These are phyloP conservation scores for Rhinogobius similis DNA, from an alignment of 2,113 vertebrate species.

Conservation along the genomic window DNA sequence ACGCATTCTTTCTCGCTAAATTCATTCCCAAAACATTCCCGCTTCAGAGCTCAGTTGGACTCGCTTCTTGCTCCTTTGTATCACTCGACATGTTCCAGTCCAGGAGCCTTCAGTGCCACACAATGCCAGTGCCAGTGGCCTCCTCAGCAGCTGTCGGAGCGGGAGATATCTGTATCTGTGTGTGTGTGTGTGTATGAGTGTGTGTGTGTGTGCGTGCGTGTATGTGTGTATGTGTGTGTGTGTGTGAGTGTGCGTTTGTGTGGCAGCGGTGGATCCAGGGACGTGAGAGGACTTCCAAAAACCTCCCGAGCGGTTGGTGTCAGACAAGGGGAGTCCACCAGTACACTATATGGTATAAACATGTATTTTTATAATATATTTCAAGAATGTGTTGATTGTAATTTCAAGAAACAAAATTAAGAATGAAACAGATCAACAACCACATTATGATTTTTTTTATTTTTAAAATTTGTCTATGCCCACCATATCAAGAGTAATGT, in stretches of 20 bases:
- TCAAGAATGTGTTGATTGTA: too few relatives aligned
- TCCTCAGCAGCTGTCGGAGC: constrained; percentile 38
- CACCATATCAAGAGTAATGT: too few relatives aligned
- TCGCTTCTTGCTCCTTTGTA: background rate
- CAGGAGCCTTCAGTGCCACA: constrained; percentile 17
- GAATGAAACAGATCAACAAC: too few relatives aligned
- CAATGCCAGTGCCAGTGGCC: constrained; percentile 51
- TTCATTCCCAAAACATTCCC: background rate
- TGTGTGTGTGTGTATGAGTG: background rate
- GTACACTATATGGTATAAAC: too few relatives aligned
- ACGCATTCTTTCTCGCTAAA: background rate
- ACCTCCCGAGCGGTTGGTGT: constrained; percentile 26
- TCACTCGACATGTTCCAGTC: constrained; percentile 1
- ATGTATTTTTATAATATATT: too few relatives aligned
- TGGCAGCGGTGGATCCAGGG: constrained; percentile 28
- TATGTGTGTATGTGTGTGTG: background rate
- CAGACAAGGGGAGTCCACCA: constrained; percentile 21
- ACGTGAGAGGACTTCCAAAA: constrained; percentile 46
- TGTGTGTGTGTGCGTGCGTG: constrained; percentile 15
- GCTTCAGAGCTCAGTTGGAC: background rate
- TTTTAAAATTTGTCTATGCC: too few relatives aligned
- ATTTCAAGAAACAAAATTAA: too few relatives aligned
- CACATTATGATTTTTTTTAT: too few relatives aligned
- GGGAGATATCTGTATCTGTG: constrained; percentile 29
- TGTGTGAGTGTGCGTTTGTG: constrained; percentile 24